Evolutionary conservation across 2,113 vertebrate species (phyloP).

Genomic region (Puntigrus tetrazona): DNA sequence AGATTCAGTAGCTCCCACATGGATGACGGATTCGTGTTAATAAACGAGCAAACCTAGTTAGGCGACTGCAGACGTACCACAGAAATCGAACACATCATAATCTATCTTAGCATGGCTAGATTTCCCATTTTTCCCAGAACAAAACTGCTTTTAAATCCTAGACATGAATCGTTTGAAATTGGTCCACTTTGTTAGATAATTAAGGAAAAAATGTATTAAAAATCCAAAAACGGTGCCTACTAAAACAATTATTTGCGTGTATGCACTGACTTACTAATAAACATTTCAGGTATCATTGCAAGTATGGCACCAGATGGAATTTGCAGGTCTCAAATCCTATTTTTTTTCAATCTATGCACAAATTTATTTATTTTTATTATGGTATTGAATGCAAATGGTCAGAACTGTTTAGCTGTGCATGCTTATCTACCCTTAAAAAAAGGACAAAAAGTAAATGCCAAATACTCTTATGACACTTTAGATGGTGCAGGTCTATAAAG

Average conservation of each 20-base stretch:
- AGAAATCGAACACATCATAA: background rate
- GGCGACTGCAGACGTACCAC: constrained; percentile 5
- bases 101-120: background rate
- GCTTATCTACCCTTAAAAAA: too few relatives aligned
- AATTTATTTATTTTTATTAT: too few relatives aligned
- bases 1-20: background rate
- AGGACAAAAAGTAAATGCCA: too few relatives aligned
- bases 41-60: constrained; percentile 31
- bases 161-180: background rate
- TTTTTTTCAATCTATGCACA: background rate
- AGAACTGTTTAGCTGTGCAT: too few relatives aligned
- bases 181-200: background rate
- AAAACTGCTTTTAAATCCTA: background rate
- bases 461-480: too few relatives aligned
- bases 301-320: background rate
- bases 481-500: too few relatives aligned
- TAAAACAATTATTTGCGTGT: background rate
- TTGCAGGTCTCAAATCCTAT: background rate
- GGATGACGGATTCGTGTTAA: constrained; percentile 31
- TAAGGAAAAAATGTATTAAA: background rate
- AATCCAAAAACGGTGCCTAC: background rate
- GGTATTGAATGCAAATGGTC: too few relatives aligned
- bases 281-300: background rate
- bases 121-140: background rate
- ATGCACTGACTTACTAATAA: background rate